These are phyloP conservation scores for Cetonia aurata DNA, from an alignment of 2,888 invertebrate genomes.

Conservation along the genomic window DNA sequence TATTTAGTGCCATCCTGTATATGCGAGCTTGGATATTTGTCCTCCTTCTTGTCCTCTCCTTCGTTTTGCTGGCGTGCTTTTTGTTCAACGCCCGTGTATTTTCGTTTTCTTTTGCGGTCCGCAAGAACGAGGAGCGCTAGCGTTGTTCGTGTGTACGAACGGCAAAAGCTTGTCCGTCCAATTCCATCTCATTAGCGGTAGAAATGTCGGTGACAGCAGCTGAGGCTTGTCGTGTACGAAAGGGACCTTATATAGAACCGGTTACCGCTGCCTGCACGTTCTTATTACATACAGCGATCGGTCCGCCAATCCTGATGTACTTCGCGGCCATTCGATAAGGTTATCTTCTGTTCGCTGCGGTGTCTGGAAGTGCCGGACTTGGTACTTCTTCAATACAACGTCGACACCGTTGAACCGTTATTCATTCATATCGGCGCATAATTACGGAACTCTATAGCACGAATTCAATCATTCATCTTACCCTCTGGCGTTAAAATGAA, in stretches of 20 bases:
- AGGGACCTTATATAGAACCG: constrained; percentile 66
- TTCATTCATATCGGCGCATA: constrained; percentile 39
- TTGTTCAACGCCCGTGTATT: constrained; percentile 29
- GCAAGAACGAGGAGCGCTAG: constrained; percentile 37
- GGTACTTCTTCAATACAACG: constrained; percentile 27
- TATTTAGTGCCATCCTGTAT: constrained; percentile 2
- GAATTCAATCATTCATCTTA: too few species aligned
- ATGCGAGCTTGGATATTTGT: not conserved
- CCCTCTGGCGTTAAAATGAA: too few species aligned
- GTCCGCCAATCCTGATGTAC: constrained; percentile 61
- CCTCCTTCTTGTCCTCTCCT: not conserved
- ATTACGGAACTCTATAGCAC: constrained; percentile 19
- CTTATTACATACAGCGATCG: constrained; percentile 55
- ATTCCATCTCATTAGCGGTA: constrained; percentile 68
- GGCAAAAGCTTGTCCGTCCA: constrained; percentile 66
- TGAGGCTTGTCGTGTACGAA: constrained; percentile 61
- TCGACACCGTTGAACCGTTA: constrained; percentile 32
- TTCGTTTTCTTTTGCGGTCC: constrained; percentile 37
- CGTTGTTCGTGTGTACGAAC: constrained; percentile 48
- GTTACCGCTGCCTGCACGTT: constrained; percentile 58
- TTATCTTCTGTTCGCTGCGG: constrained; percentile 54
- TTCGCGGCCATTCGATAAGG: constrained; percentile 65
- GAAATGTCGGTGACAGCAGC: constrained; percentile 67
- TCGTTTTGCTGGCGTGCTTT: constrained; percentile 42
- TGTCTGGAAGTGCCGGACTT: constrained; percentile 45